A percentile compares a stretch with the other conserved stretches of the same genome.
phyloP scores from a whole-genome alignment of 2,888 invertebrate genomes.

The Melinopterus prodromus region DNA sequence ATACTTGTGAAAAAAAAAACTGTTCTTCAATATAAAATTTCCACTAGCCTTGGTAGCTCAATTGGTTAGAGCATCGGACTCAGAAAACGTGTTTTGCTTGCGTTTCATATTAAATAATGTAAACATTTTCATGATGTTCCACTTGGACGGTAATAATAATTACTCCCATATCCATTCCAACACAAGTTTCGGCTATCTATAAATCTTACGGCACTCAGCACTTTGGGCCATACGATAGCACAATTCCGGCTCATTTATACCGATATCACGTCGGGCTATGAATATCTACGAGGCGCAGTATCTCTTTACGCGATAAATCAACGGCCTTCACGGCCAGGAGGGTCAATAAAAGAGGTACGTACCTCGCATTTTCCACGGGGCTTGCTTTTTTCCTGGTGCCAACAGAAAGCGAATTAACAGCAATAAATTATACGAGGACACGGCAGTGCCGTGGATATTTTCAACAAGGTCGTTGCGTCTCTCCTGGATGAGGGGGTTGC shows the following conservation, averaged over 20 bases:
- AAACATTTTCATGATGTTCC: no score
- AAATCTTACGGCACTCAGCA: neutral
- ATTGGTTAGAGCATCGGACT: no score
- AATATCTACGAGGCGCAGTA: neutral
- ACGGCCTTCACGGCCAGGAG: neutral
- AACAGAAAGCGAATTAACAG: slow-evolving; percentile 23
- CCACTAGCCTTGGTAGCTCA: no score
- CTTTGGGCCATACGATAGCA: neutral
- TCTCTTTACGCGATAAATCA: slow-evolving; percentile 10
- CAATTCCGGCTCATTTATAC: neutral
- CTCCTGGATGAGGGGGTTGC: neutral
- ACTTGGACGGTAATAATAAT: no score
- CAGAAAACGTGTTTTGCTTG: no score
- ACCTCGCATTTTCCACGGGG: slow-evolving; percentile 16
- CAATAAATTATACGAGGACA: slow-evolving; percentile 19
- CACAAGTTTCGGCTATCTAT: no score
- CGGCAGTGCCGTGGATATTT: slow-evolving; percentile 14
- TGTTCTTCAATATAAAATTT: no score
- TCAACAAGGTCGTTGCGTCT: slow-evolving; percentile 23
- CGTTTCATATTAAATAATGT: no score
- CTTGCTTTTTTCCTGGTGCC: slow-evolving; percentile 9
- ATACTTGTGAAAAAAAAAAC: no score
- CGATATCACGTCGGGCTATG: neutral
- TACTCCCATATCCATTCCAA: no score
- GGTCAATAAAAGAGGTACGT: slow-evolving; percentile 11